Conservation (phyloP, 2,113 vertebrate genomes). For the Boleophthalmus pectinirostris region DNA sequence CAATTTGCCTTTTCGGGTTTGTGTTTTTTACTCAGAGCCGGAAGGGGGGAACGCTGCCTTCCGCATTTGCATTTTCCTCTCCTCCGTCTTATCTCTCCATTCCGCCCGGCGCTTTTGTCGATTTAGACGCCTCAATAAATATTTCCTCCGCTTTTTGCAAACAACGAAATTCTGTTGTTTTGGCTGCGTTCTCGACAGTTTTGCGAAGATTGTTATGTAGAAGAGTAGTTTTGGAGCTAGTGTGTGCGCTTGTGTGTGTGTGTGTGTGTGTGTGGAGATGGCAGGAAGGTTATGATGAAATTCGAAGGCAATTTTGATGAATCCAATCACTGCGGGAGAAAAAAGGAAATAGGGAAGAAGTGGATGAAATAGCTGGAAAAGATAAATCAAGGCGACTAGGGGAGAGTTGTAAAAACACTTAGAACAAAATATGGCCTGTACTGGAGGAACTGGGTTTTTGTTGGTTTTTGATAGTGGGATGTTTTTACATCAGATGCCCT, state of each 20-base stretch:
- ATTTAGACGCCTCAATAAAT: conserved; percentile 43
- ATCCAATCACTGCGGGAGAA: conserved; percentile 50
- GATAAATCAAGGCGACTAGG: conserved; percentile 6
- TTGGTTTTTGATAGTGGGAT: too few relatives aligned
- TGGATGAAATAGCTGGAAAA: conserved; percentile 12
- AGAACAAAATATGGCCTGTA: not conserved
- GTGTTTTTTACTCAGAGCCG: not conserved
- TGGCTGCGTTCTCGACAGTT: not conserved
- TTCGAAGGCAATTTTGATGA: conserved; percentile 73
- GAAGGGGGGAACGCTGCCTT: not conserved
- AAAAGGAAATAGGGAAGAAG: conserved; percentile 19
- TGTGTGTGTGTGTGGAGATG: conserved; percentile 55
- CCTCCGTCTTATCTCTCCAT: conserved; percentile 13
- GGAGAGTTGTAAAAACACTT: not conserved
- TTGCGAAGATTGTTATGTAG: conserved; percentile 15
- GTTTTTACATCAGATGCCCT: too few relatives aligned
- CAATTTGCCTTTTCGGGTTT: not conserved
- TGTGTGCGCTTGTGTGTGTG: conserved; percentile 23
- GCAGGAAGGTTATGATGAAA: conserved; percentile 79
- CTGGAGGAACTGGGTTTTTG: not conserved
- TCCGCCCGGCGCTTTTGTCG: conserved; percentile 33
- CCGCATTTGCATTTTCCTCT: conserved; percentile 8
- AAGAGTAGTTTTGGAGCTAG: conserved; percentile 26
- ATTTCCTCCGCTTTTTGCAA: conserved; percentile 24
- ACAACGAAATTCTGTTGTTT: conserved; percentile 18